Evolutionary conservation across 2,888 invertebrate species (phyloP).

Genomic region (Folsomia manolachei): DNA sequence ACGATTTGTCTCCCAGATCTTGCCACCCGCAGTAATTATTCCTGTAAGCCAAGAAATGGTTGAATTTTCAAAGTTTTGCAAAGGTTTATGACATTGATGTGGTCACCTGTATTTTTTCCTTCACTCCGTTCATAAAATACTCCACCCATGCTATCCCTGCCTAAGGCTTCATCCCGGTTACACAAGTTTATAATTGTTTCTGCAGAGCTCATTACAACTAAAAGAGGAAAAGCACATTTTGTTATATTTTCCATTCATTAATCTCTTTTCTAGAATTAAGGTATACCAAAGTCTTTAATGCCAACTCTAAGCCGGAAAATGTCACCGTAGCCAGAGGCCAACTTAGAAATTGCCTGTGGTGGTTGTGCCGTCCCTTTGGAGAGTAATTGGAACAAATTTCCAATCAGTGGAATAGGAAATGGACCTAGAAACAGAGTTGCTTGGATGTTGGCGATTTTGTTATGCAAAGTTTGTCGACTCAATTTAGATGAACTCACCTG

Average conservation of each 20-base stretch:
- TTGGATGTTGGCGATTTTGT: no score
- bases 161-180: background rate
- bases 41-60: background rate
- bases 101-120: background rate
- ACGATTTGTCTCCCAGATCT: background rate
- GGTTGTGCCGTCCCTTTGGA: background rate
- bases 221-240: background rate
- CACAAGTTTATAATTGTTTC: background rate
- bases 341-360: background rate
- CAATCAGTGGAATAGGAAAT: background rate
- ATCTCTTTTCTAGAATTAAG: no score
- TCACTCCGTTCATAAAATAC: background rate
- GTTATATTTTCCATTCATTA: background rate
- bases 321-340: background rate
- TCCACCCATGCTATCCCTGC: background rate
- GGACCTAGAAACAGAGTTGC: background rate
- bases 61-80: background rate
- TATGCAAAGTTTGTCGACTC: background rate
- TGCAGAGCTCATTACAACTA: background rate
- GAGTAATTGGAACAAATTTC: background rate
- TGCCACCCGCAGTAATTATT: background rate
- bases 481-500: no score
- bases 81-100: no score
- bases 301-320: background rate
- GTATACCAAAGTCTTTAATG: background rate